Base-by-base conservation (phyloP, 2,888 invertebrate genomes). In the Prosopocoilus inquinatus region DNA sequence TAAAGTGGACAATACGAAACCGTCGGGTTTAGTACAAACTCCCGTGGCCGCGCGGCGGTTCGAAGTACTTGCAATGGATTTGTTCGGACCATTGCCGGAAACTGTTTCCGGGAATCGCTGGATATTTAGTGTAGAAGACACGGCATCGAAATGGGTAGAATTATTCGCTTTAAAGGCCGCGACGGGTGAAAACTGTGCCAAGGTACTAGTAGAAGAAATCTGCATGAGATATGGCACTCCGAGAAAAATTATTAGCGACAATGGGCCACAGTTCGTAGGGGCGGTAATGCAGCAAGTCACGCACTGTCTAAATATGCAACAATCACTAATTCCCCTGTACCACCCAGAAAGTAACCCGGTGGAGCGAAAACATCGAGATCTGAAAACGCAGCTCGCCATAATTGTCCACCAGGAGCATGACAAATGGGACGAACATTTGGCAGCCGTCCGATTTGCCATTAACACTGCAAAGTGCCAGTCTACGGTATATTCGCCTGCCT, bases 311-410 rank as follows among this genome's bases (percentile, higher is more conserved):
- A n/a, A n/a, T n/a, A n/a, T n/a, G n/a, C n/a, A n/a, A n/a, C n/a
- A 35, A 35, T 35, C 16, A 1, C 35, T 70, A 0, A 64, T 63
- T 2, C 70, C 72, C 0, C 47, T 70, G 0, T 72, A 74, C 57
- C 72, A 75, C 39, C 73, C 73, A 0, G 64, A 70, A 28, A 66
- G 69, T 0, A 73, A 73, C 43, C 72, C 70, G 0, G 71, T 68
- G 0, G 73, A 73, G 45, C 47, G 72, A 0, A 64, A 67, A 36
- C 70, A 70, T 28, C 58, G 71, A 0, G 69, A 70, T 5, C 28
- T 71, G 0, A 71, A 71, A n/a, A n/a, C n/a, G n/a, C n/a, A n/a
- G n/a, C n/a, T n/a, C n/a, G n/a, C n/a, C n/a, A n/a, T n/a, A n/a
- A 9, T 55, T 65, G 0, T 70, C 0, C 63, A 53, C 2, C 38